Base-by-base conservation (phyloP, 2,797 vertebrate genomes). In the Enteromius mattozi region DNA sequence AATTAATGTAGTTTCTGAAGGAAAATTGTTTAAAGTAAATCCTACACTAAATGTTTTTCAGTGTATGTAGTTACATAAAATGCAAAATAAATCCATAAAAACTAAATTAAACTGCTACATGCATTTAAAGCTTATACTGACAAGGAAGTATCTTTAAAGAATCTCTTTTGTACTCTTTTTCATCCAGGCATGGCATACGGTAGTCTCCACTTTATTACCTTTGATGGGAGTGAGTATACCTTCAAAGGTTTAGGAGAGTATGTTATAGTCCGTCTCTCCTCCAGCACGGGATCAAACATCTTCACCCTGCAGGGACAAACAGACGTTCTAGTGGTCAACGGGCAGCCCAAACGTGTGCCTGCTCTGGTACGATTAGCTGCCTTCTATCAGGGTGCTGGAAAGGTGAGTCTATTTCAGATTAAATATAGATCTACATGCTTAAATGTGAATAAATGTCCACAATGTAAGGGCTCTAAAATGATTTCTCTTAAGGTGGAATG, bases 221-320 rank as follows among this genome's bases (percentile, higher is more conserved):
- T 96, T 9, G 95, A 96, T 45, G 96, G 95, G 54, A 91, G 90
- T 0, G 90, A 94, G 81, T 96, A 95, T 90, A 92, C 93, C 72
- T 96, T 96, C 86, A 95, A 93, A 91, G 94, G 93, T 40, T 89
- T 95, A 40, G 96, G 96, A 85, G 94, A 95, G 87, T 96, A 95
- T 88, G 95, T 96, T 66, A 91, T 96, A 21, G 79, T 94, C 86
- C 94, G 96, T 54, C 94, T 96, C 35, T 96, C 96, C 71, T 95
- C 95, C 33, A 77, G 37, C 87, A 89, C 90, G 0, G 95, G 96
- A 87, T 94, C 93, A 56, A 96, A 96, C 88, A 92, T 96, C 88
- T 96, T 96, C 92, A 96, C 96, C 80, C 92, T 96, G 81, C 96
- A 96, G 91, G 95, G 94, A 70, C 93, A 94, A 90, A 94, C 91